Evolutionary conservation across 1,140 invertebrate species (phyloP), one percentile per base, ranked within the genome.

Genomic region (Drosophila truncata): DNA sequence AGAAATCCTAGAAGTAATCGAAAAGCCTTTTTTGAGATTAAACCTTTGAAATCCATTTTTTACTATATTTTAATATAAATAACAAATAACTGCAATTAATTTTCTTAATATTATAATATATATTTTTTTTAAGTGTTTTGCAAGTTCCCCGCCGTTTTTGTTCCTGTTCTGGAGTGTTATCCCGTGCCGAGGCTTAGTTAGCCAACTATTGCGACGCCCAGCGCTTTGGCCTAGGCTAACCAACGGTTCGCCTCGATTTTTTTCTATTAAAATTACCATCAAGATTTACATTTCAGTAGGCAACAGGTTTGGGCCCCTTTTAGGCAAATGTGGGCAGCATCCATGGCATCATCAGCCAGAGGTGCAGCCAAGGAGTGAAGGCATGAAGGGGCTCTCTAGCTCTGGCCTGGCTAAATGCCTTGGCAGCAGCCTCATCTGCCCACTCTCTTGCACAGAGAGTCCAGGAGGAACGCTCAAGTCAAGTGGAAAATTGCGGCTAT

Each of bases 231-330:
- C 70, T 77, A 64, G 73, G 67, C 82, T 62, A 73, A 71, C 55
- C 90, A 91, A 91, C 90, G 91, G 85, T 85, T 78, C 33, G 76
- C 65, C 75, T 75, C 52, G 61, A 77, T 81, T 82, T 71, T 83
- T 92, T 92, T 92, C 91, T 91, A 92, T 92, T 88, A 88, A 91
- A 91, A 92, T 88, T 88, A 92, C 87, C 79, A 92, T 92, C 91
- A 91, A 92, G 86, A 92, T 91, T 91, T 87, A 91, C 87, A 90
- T 90, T 88, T 90, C 85, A 90, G 85, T 88, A 84, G 85, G 85
- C 80, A 88, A 88, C 85, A 88, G 84, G 84, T 88, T 88, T 82
- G 77, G 63, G 76, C 58, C 80, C 78, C 73, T 88, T 88, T 90
- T 90, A 82, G 85, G 78, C 67, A 90, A 82, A 81, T 79, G 85